These are phyloP conservation scores for Rhingia campestris DNA, from an alignment of 2,888 invertebrate species.

Conservation along the genomic window DNA sequence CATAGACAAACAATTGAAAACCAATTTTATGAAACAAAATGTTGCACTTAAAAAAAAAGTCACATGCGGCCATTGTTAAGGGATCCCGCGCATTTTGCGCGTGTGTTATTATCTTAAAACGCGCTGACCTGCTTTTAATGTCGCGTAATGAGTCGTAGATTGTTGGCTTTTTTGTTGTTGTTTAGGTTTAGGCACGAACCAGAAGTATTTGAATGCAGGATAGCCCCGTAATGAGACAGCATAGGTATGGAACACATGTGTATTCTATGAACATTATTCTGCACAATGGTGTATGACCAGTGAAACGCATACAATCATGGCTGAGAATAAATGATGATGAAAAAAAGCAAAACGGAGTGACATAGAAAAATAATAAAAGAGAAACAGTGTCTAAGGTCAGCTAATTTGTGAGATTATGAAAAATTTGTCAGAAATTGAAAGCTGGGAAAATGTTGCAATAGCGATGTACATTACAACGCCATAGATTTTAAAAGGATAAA, in stretches of 20 bases:
- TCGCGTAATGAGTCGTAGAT: slow-evolving; percentile 56
- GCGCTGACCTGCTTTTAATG: slow-evolving; percentile 70
- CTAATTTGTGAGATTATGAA: slow-evolving; percentile 20
- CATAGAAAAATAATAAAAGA: slow-evolving; percentile 29
- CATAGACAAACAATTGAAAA: slow-evolving; percentile 32
- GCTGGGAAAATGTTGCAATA: neutral
- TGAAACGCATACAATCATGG: neutral
- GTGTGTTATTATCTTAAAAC: slow-evolving; percentile 66
- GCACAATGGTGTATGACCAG: slow-evolving; percentile 64
- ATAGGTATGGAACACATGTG: slow-evolving; percentile 9
- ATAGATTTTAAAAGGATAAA: neutral
- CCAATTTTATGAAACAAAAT: slow-evolving; percentile 45
- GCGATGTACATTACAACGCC: neutral
- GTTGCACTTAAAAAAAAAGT: slow-evolving; percentile 42
- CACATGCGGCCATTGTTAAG: slow-evolving; percentile 47
- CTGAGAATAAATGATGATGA: slow-evolving; percentile 28
- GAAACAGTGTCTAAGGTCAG: slow-evolving; percentile 23
- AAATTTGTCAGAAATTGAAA: slow-evolving; percentile 15
- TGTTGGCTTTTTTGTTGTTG: slow-evolving; percentile 37
- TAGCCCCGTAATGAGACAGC: slow-evolving; percentile 47
- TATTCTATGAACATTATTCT: slow-evolving; percentile 49
- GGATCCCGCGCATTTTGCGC: slow-evolving; percentile 50
- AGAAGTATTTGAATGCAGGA: slow-evolving; percentile 62
- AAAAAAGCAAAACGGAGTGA: slow-evolving; percentile 36
- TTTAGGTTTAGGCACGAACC: slow-evolving; percentile 65